Base-by-base conservation (phyloP, 2,113 vertebrate genomes). In the Apteryx owenii region DNA sequence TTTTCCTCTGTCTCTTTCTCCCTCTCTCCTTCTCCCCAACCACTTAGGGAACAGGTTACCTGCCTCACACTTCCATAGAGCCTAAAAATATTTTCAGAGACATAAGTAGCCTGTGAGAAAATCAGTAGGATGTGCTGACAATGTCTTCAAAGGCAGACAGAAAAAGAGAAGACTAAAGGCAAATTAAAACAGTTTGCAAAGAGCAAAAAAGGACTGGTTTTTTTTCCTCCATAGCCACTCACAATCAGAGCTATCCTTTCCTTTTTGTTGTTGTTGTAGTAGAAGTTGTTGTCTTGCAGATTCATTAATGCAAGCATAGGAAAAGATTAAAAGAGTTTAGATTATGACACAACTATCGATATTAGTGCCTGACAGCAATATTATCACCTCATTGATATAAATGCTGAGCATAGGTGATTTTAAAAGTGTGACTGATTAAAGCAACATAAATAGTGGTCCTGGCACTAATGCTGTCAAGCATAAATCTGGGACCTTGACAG, bases 41-140 rank as follows among this genome's bases (percentile, higher is more conserved):
- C 54, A 95, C 50, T 93, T 72, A 91, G 22, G 83, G 95, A 96
- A 95, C 76, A 64, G 58, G 73, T 95, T 97, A 92, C 93, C 93
- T 97, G 64, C 87, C 75, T 90, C 53, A 89, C 53, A 87, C 79
- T 96, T 97, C 73, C 79, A 79, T 21, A 71, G 70, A 95, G 62
- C 75, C 88, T 97, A 96, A 97, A 98, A 97, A 89, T 97, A 96
- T 96, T 94, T 90, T 95, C 91, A 96, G 96, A 95, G 42, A 81
- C 70, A 54, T 80, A 95, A 97, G 88, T 81, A 96, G 77, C 81
- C 85, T 95, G 78, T 88, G 83, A 88, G 95, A 95, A 96, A 94
- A 91, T 61, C 72, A 75, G 90, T 88, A 72, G 72, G 68, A 91
- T 88, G 44, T 85, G 76, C 71, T 96, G 90, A 95, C 70, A 73